Evolutionary conservation across 2,888 invertebrate genomes (phyloP), one percentile per base, ranked within the genome.

Genomic region (Drosophila formosana): DNA sequence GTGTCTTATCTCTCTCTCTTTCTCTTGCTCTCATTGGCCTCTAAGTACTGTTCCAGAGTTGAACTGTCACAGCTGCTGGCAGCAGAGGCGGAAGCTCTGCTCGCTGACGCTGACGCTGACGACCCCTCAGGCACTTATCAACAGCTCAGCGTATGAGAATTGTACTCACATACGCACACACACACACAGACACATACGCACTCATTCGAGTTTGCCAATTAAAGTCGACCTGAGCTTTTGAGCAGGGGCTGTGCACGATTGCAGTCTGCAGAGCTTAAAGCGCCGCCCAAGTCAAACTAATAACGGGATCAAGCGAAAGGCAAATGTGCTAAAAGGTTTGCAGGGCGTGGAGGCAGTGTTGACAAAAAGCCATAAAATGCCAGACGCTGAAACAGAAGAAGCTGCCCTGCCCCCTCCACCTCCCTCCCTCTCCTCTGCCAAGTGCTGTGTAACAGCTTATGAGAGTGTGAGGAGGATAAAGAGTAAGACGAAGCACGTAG

Each of bases 261-360:
- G 52, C 47, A 52, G 49, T 13, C n/a, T 53, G 39, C 30, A 28
- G 41, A 66, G 66, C 78, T 81, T 73, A 63, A 81, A 84, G 74
- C 61, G 62, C 32, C 55, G 47, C 18, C 78, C 64, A 69, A 78
- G 75, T 56, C 72, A 67, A 67, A 69, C 80, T 68, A 68, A 78
- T 76, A 76, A 78, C 45, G 57, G 57, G 62, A 65, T 66, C 53
- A 78, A 65, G 79, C 55, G 46, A 25, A 41, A 56, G 58, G 62
- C 58, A 67, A 86, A 76, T 77, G 78, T 74, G 81, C 78, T 63
- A 76, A 82, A 69, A 86, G 80, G 72, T 67, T 62, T 75, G 67
- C 64, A 66, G 56, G 25, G 32, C 43, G 68, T 62, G 41, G 50
- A 51, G 49, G 52, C 43, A 37, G 39, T 71, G 76, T 79, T 78